Conservation (phyloP, 2,113 vertebrate genomes). For the Nicator chloris region DNA sequence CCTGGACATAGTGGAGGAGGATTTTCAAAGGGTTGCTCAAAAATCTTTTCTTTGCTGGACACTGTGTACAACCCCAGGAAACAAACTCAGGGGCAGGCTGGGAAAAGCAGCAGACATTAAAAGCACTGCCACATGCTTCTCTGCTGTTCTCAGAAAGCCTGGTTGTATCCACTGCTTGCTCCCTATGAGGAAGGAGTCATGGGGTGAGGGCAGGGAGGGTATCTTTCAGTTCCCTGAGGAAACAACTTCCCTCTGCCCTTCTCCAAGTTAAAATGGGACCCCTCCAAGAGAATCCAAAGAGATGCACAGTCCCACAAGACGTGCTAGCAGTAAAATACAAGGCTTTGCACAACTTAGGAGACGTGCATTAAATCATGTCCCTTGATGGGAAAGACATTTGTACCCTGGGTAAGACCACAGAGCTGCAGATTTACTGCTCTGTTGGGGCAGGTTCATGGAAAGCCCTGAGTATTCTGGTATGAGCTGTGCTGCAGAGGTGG, state of each 20-base stretch:
- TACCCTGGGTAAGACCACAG: neutral
- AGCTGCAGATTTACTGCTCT: conserved; percentile 3
- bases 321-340: neutral
- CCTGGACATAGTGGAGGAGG: neutral
- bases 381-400: neutral
- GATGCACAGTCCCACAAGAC: neutral
- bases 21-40: neutral
- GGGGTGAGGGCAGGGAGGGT: neutral
- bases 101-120: neutral
- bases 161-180: neutral
- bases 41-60: conserved; percentile 3
- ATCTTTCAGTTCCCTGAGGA: neutral
- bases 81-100: neutral
- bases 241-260: neutral
- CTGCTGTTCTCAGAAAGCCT: neutral
- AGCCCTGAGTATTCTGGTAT: neutral
- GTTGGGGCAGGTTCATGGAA: neutral
- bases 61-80: neutral
- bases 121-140: neutral
- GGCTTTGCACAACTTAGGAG: neutral
- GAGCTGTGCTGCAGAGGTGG: neutral
- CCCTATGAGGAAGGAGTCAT: neutral
- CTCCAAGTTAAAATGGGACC: neutral
- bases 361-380: neutral
- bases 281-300: neutral